phyloP scores from a whole-genome alignment of 2,797 vertebrate species.

The Micropoecilia bifurca region DNA sequence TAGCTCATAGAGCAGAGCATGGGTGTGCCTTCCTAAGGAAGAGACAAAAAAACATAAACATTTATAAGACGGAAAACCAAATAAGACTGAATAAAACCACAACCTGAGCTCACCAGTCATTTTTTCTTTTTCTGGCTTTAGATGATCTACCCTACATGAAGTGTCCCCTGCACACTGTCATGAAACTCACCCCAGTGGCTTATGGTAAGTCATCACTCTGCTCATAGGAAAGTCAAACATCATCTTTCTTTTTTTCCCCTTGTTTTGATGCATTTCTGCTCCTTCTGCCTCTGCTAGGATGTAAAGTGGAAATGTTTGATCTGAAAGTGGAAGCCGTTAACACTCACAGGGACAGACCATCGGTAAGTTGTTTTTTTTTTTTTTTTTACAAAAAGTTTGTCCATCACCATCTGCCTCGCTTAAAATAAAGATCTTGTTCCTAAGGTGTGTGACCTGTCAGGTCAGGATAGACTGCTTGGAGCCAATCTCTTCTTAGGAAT shows the following conservation, averaged over 20 bases:
- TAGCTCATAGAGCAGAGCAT: neutral
- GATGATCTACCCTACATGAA: conserved; percentile 92
- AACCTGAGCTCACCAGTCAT: neutral
- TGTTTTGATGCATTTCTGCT: conserved; percentile 19
- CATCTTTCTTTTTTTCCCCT: neutral
- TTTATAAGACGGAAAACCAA: neutral
- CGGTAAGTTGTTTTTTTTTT: conserved; percentile 78
- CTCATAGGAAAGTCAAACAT: neutral
- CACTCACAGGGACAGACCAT: conserved; percentile 90
- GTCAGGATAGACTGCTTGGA: conserved; percentile 15
- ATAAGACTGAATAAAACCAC: conserved; percentile 13
- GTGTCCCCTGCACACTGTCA: conserved; percentile 92
- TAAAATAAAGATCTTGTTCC: neutral
- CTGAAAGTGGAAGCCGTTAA: conserved; percentile 92
- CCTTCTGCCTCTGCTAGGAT: conserved; percentile 79
- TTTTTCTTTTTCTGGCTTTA: conserved; percentile 59
- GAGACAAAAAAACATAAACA: conserved; percentile 14
- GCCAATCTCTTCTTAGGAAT: conserved; percentile 6
- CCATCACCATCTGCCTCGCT: neutral
- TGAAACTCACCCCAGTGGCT: conserved; percentile 93
- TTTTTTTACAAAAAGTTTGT: neutral
- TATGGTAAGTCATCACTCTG: conserved; percentile 84
- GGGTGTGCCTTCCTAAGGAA: conserved; percentile 2
- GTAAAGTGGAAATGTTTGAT: conserved; percentile 92
- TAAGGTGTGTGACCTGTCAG: neutral